Base-by-base conservation (phyloP, 2,888 invertebrate species). In the Apamea sordens region DNA sequence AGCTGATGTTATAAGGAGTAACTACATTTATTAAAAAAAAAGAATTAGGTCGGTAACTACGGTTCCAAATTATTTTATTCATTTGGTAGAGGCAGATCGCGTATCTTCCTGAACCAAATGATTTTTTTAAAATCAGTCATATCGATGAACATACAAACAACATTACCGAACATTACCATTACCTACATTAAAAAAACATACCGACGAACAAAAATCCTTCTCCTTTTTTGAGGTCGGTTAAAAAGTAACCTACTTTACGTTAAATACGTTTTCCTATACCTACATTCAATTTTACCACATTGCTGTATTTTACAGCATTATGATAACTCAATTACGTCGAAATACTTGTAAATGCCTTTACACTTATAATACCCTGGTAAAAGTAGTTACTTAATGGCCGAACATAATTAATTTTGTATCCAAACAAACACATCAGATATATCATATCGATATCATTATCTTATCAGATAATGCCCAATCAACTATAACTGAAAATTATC, bases 281-380 rank as follows among this genome's bases (percentile, higher is more conserved):
- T 24, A 18, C 15, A 4, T 50, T 32, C 13, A 28, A 50, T 69
- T 28, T 28, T 24, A 32, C 4, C 21, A 1, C 28, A 8, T 50
- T 28, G 13, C 13, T 15, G 53, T 24, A 63, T 15, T n/a, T 21
- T 47, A 47, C 13, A 7, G 2, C 21, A 13, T 69, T 53, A 36
- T 53, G 53, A 53, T 6, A n/a, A 56, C 18, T 18, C 6, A 53
- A 10, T 53, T 36, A 70, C 24, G 10, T 36, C 18, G n/a, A n/a
- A 56, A n/a, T 36, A n/a, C 71, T 36, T 56, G 24, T 7, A 36
- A 47, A 47, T n/a, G 32, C 15, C 28, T 77, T 47, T 24, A 28
- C 8, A 24, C 67, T 77, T 69, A 63, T 81, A 36, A 77, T 79
- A 18, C 80, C 90, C 90, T 89, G 74, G 89, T 91, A 89, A 18